Percentiles rank a stretch among this genome's conserved stretches.
phyloP scores from a whole-genome alignment of 2,113 vertebrate species.

The Coracopsis vasa region DNA sequence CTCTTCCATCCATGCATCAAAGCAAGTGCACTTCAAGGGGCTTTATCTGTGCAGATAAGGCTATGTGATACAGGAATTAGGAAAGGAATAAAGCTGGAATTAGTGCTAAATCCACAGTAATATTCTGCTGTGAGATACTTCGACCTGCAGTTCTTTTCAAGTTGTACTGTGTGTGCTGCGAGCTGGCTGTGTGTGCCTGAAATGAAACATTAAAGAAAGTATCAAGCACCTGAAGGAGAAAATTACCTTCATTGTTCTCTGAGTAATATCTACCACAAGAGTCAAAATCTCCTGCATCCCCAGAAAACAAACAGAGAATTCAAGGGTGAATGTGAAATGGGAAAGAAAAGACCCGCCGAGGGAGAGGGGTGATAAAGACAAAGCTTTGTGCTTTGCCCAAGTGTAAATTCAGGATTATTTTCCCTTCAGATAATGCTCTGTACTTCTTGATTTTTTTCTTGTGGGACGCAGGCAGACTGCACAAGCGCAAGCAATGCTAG shows the following conservation, averaged over 20 bases:
- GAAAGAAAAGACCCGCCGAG: neutral
- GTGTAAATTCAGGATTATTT: constrained; percentile 10
- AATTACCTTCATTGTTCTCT: constrained; percentile 2
- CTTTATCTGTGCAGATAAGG: constrained; percentile 61
- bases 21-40: constrained; percentile 33
- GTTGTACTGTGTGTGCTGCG: neutral
- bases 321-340: neutral
- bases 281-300: neutral
- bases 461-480: neutral
- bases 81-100: constrained; percentile 61
- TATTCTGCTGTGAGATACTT: constrained; percentile 64
- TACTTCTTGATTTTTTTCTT: neutral
- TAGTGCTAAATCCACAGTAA: constrained; percentile 68
- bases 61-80: constrained; percentile 64
- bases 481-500: neutral
- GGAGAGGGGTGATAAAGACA: neutral
- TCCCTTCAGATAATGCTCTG: neutral
- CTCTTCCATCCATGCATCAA: constrained; percentile 41
- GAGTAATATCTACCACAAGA: neutral
- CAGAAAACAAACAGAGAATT: neutral
- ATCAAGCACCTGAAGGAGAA: constrained; percentile 30
- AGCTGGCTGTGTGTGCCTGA: neutral
- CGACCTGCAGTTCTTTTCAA: constrained; percentile 40
- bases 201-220: constrained; percentile 42
- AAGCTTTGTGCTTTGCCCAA: neutral